Base-by-base conservation (phyloP, 2,888 invertebrate species). In the Petrophora chlorosata region DNA sequence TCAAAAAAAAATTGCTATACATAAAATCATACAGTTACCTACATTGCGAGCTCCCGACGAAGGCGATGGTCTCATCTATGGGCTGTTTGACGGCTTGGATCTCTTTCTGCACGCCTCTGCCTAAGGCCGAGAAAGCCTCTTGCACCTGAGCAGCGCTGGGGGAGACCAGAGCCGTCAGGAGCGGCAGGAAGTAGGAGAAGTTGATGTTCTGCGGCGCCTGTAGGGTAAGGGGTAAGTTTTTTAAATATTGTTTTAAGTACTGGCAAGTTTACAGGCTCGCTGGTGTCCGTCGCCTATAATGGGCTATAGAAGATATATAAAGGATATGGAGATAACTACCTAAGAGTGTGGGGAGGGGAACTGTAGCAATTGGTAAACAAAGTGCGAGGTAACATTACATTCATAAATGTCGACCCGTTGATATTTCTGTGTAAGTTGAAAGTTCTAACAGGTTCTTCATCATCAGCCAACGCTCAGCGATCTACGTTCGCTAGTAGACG, bases 21-120 rank as follows among this genome's bases (percentile, higher is more conserved):
- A 4, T 2, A 19, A 5, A 5, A 19, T 7, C 19, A 19, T 5
- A 1, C 1, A 19, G 7, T 1, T 29, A 65, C 77, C 69, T 40
- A 80, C 82, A 82, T 47, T 76, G 75, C 9, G 67, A 67, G 1
- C 74, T 75, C 0, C 75, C 77, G 1, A 75, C 60, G 5, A 16
- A 56, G 0, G 59, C 59, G 3, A 78, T 56, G 2, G 72, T 62
- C 39, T 73, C 68, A 8, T 72, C 76, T 0, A 82, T 61, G 0
- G 82, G 82, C 9, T 75, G 73, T 25, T 77, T 76, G 8, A 72
- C 60, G 0, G 75, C 70, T 0, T 53, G 56, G 0, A 76, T 58
- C 42, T 79, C 79, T 34, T 70, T 70, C 33, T 56, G 40, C 10
- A 55, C 53, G 2, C 59, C 8, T 2, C 46, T 36, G 1, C 39